phyloP scores from a whole-genome alignment of 2,797 vertebrate species.

The Enteromius trimaculatus region DNA sequence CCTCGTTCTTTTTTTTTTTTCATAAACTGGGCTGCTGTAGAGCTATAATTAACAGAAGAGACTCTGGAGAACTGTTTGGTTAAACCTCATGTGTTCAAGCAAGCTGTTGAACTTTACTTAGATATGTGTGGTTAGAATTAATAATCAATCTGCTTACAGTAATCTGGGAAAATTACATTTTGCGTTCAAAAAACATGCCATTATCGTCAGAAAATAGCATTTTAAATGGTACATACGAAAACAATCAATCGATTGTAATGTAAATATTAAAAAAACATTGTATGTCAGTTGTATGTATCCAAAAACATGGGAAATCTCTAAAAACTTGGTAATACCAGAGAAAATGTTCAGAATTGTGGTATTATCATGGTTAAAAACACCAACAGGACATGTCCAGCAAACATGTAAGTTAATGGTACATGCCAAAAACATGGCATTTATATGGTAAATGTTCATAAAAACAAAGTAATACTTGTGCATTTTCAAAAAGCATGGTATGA shows the following conservation, averaged over 20 bases:
- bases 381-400: no score
- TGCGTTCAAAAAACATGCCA: not conserved
- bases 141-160: not conserved
- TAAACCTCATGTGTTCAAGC: constrained; percentile 5
- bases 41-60: constrained; percentile 47
- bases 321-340: no score
- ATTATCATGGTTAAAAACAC: no score
- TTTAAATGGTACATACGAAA: not conserved
- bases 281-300: not conserved
- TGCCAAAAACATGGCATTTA: no score
- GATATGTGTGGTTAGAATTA: not conserved
- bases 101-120: constrained; percentile 3
- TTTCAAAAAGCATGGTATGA: not conserved
- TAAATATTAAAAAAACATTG: not conserved
- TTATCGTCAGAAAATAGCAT: not conserved
- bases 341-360: no score
- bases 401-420: no score
- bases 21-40: constrained; percentile 15
- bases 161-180: not conserved
- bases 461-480: not conserved
- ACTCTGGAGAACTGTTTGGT: not conserved
- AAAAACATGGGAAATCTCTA: not conserved
- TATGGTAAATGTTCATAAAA: not conserved
- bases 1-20: constrained; percentile 33
- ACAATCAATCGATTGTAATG: no score